Base-by-base conservation (phyloP, 1,140 invertebrate species). In the Oscheius sp. region DNA sequence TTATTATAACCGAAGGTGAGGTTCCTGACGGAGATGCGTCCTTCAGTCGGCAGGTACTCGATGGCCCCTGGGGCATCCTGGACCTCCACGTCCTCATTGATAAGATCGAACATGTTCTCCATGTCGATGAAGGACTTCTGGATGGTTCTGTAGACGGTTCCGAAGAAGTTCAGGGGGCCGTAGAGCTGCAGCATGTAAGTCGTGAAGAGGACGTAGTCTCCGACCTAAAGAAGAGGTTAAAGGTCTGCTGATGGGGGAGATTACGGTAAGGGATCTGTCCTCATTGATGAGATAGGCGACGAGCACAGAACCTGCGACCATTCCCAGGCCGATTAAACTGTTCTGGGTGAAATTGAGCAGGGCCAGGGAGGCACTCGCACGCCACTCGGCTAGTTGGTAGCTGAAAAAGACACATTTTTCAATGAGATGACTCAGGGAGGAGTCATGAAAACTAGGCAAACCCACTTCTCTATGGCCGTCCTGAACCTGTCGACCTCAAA, bases 81-180 rank as follows among this genome's bases (percentile, higher is more conserved):
- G 2, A 88, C 79, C 87, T 97, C 94, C 75, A 91, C 88, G 29
- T 91, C 88, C 84, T 94, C 91, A 61, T 90, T 89, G 61, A 99
- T 86, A 58, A 99, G 84, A 67, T 97, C 94, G 86, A 98, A 94
- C 95, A 99, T 97, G 84, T 98, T 97, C 87, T 98, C 95, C 95
- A 98, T 98, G 79, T 98, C 95, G 29, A 97, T 90, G 83, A 99
- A 97, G 83, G 94, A 93, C 84, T 93, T 93, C 82, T 98, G 95
- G 74, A 98, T 95, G 58, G 92, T 91, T 83, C 93, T 67, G 82
- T 98, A 98, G 85, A 95, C 95, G n/a, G 94, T 96, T 20, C 95
- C 95, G 84, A 98, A 94, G 90, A 92, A 97, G 86, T 97, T 97
- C 1, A 98, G 85, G 0, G 95, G 95, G 26, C 91, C 91, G 83